Conservation (phyloP, 2,888 invertebrate species). For the Philopedon plagiatum region DNA sequence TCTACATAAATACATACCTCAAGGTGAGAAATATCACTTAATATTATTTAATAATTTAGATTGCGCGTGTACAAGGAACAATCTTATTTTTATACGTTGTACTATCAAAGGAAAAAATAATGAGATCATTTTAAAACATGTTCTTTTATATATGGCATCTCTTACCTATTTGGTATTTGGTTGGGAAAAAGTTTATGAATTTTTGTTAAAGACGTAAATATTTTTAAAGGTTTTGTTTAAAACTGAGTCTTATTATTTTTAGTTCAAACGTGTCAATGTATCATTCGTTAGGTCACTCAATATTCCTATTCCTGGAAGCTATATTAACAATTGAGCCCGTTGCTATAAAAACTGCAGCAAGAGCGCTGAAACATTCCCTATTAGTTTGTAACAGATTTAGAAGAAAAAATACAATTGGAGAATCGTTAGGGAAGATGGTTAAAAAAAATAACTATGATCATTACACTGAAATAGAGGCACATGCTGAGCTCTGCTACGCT, state of each 20-base stretch:
- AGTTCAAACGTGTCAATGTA: slow-evolving; percentile 90
- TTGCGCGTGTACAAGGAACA: not conserved
- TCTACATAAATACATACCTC: not conserved
- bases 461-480: slow-evolving; percentile 87
- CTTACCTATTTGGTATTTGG: too few relatives aligned
- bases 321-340: slow-evolving; percentile 91
- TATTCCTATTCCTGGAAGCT: slow-evolving; percentile 93
- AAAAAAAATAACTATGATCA: slow-evolving; percentile 83
- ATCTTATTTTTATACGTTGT: not conserved
- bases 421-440: slow-evolving; percentile 86
- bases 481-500: slow-evolving; percentile 96
- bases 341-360: slow-evolving; percentile 82
- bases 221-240: too few relatives aligned
- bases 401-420: slow-evolving; percentile 80
- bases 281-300: slow-evolving; percentile 90
- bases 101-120: not conserved
- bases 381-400: slow-evolving; percentile 83
- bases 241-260: slow-evolving; percentile 55
- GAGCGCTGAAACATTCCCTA: slow-evolving; percentile 83
- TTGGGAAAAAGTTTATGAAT: too few relatives aligned
- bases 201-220: too few relatives aligned
- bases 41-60: not conserved
- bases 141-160: not conserved
- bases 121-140: not conserved
- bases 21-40: not conserved